phyloP scores from a whole-genome alignment of 2,113 vertebrate genomes.

The Campylorhamphus procurvoides region DNA sequence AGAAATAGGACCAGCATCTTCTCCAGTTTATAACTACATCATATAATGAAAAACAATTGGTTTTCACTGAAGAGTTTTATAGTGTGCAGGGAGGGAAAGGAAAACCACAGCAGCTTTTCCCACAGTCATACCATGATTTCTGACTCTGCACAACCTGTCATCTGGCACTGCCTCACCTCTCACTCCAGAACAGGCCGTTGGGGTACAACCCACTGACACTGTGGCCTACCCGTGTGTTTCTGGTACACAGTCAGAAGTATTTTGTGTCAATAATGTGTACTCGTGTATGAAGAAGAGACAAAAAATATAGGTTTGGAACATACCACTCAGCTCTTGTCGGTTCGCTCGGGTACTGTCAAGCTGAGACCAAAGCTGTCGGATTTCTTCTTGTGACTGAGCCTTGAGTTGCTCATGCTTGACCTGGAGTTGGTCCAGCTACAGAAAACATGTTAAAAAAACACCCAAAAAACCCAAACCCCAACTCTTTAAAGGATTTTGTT shows the following conservation, averaged over 20 bases:
- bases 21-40: not conserved
- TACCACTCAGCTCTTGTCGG: slow-evolving; percentile 85
- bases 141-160: not conserved
- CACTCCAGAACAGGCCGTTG: not conserved
- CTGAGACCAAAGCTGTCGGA: slow-evolving; percentile 83
- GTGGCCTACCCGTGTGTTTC: not conserved
- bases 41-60: not conserved
- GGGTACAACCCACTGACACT: not conserved
- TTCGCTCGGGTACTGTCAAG: slow-evolving; percentile 79
- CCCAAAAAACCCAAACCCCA: not conserved
- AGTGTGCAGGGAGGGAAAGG: not conserved
- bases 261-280: accelerated
- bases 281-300: not conserved
- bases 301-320: not conserved
- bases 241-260: not conserved
- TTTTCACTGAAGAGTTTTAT: not conserved
- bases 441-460: not conserved
- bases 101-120: not conserved
- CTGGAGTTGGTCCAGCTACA: slow-evolving; percentile 79
- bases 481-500: not conserved
- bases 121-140: not conserved
- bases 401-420: slow-evolving; percentile 72
- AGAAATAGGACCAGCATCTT: not conserved
- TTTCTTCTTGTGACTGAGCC: slow-evolving; percentile 81
- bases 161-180: not conserved